Percentiles rank a stretch among this genome's conserved stretches.
phyloP scores from a whole-genome alignment of 2,113 vertebrate species.

The Apus apus region DNA sequence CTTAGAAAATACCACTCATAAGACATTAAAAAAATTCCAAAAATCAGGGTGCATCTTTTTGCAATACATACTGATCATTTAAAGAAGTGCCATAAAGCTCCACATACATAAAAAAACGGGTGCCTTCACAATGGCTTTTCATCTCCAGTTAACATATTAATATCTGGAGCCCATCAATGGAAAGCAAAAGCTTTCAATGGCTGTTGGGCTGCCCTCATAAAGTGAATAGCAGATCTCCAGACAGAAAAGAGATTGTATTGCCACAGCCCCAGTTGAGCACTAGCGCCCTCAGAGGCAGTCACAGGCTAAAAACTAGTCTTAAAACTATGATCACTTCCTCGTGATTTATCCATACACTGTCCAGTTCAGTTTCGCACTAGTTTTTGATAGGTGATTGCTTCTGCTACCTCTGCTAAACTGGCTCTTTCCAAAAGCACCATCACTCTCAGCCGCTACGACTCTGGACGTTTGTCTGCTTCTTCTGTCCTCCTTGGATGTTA shows the following conservation, averaged over 20 bases:
- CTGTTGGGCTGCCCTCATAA: neutral
- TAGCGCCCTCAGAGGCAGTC: neutral
- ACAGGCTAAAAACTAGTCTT: neutral
- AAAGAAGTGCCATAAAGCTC: neutral
- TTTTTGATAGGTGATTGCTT: neutral
- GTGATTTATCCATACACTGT: neutral
- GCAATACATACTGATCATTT: neutral
- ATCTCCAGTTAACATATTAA: neutral
- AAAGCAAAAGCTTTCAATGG: neutral
- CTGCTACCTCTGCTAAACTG: neutral
- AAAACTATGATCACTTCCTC: neutral
- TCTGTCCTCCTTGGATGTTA: neutral
- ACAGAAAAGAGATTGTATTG: neutral
- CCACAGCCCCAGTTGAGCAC: rapidly evolving
- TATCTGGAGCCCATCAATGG: neutral
- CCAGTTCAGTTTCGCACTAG: neutral
- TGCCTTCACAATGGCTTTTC: neutral
- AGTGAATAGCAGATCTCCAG: neutral
- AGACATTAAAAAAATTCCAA: neutral
- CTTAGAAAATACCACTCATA: neutral
- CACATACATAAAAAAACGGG: neutral
- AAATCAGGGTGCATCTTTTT: neutral
- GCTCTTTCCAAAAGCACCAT: neutral
- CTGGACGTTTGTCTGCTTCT: neutral
- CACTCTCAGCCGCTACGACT: neutral